A percentile compares a stretch with the other conserved stretches of the same genome.
phyloP scores from a whole-genome alignment of 2,113 vertebrate species.

The Eudorcas thomsonii region DNA sequence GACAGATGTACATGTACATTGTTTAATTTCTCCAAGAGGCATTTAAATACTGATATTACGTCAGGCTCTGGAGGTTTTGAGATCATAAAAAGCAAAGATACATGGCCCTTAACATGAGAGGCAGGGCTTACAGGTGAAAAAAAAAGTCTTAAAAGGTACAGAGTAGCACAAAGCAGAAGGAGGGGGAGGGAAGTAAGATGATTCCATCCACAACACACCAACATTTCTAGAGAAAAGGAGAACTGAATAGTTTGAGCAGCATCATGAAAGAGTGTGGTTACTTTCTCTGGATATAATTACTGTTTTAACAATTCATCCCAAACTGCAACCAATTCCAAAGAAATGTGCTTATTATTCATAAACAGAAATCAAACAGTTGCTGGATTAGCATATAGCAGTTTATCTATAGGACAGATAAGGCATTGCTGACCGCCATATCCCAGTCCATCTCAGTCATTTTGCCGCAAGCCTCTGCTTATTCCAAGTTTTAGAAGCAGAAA shows the following conservation, averaged over 20 bases:
- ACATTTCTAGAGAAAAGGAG: background rate
- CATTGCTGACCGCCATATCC: background rate
- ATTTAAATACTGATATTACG: background rate
- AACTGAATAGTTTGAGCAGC: background rate
- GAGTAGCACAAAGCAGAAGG: background rate
- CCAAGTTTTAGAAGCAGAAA: background rate
- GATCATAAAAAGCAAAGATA: background rate
- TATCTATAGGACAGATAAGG: background rate
- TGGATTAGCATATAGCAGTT: background rate
- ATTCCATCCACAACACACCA: background rate
- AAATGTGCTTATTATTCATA: background rate
- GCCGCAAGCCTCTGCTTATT: background rate
- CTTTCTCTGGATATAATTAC: slow-evolving; percentile 41
- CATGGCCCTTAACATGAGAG: background rate
- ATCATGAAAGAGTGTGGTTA: background rate
- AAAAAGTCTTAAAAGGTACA: background rate
- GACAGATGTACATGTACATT: background rate
- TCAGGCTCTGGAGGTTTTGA: background rate
- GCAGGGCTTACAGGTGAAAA: background rate
- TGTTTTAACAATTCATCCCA: slow-evolving; percentile 33
- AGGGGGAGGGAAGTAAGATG: background rate
- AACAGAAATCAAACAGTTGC: background rate
- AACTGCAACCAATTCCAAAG: slow-evolving; percentile 54
- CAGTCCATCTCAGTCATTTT: background rate
- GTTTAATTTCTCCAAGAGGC: background rate